These are phyloP conservation scores for Tetrapedia diversipes DNA, from an alignment of 2,888 invertebrate species.

Conservation along the genomic window DNA sequence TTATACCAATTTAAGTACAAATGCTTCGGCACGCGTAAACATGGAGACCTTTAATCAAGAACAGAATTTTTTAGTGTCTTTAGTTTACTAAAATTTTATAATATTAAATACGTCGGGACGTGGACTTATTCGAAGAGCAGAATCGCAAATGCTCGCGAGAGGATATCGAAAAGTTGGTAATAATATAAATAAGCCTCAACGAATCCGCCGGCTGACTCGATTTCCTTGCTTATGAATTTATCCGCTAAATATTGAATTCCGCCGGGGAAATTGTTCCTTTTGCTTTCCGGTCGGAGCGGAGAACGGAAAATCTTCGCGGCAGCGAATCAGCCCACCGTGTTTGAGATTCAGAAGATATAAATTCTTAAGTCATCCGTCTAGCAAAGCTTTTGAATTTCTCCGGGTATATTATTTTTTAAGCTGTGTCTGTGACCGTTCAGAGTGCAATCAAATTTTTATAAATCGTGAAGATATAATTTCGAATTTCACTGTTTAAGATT, in stretches of 20 bases:
- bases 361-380: background rate
- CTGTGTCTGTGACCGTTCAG: too few species aligned
- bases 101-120: too few species aligned
- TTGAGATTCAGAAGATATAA: background rate
- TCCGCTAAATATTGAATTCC: conserved; percentile 40
- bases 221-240: conserved; percentile 37
- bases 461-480: too few species aligned
- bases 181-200: conserved; percentile 28
- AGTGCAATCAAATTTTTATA: too few species aligned
- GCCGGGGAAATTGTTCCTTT: conserved; percentile 39
- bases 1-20: too few species aligned
- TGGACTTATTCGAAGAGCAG: background rate
- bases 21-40: too few species aligned
- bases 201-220: conserved; percentile 19
- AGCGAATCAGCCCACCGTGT: conserved; percentile 1
- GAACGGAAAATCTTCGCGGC: background rate
- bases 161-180: conserved; percentile 7
- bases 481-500: too few species aligned
- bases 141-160: too few species aligned
- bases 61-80: too few species aligned
- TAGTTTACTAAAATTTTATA: too few species aligned
- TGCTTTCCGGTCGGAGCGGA: conserved; percentile 18
- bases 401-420: too few species aligned
- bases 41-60: too few species aligned
- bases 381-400: background rate